These are phyloP conservation scores for Ridgeia piscesae DNA, from an alignment of 1,140 invertebrate genomes.

Conservation along the genomic window DNA sequence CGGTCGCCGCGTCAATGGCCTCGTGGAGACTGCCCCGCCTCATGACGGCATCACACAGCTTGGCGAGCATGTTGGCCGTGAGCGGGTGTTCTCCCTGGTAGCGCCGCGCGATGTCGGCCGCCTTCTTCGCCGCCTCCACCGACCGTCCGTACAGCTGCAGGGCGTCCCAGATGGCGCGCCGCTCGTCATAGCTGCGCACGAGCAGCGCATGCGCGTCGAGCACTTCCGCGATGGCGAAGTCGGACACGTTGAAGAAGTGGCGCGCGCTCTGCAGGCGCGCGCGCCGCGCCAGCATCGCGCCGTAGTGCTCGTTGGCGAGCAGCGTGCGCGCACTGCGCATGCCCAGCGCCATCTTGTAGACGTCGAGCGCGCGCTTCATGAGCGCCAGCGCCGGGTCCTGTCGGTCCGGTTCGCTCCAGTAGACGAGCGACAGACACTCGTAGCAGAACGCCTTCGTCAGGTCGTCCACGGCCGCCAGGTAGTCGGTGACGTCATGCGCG, in stretches of 20 bases:
- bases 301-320: slow-evolving; percentile 24
- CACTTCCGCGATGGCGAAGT: slow-evolving; percentile 12
- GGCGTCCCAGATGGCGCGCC: slow-evolving; percentile 25
- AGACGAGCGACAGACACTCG: slow-evolving; percentile 15
- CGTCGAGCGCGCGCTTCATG: slow-evolving; percentile 21
- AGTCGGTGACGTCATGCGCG: slow-evolving; percentile 11
- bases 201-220: slow-evolving; percentile 23
- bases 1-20: slow-evolving; percentile 3
- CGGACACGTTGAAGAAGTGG: slow-evolving; percentile 28
- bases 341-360: slow-evolving; percentile 11
- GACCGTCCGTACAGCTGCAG: slow-evolving; percentile 21
- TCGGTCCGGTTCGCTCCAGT: slow-evolving; percentile 14
- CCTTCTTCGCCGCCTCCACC: slow-evolving; percentile 16
- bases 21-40: slow-evolving; percentile 21
- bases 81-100: slow-evolving; percentile 19
- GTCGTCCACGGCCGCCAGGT: neutral
- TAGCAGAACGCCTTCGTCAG: slow-evolving; percentile 19
- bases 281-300: slow-evolving; percentile 13
- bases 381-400: slow-evolving; percentile 7
- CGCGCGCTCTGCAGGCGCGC: slow-evolving; percentile 19
- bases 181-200: slow-evolving; percentile 16
- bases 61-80: slow-evolving; percentile 15
- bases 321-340: slow-evolving; percentile 12
- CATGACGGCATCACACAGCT: slow-evolving; percentile 23
- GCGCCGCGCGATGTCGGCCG: neutral